phyloP scores from a whole-genome alignment of 2,113 vertebrate species.

The Nesoenas mayeri region DNA sequence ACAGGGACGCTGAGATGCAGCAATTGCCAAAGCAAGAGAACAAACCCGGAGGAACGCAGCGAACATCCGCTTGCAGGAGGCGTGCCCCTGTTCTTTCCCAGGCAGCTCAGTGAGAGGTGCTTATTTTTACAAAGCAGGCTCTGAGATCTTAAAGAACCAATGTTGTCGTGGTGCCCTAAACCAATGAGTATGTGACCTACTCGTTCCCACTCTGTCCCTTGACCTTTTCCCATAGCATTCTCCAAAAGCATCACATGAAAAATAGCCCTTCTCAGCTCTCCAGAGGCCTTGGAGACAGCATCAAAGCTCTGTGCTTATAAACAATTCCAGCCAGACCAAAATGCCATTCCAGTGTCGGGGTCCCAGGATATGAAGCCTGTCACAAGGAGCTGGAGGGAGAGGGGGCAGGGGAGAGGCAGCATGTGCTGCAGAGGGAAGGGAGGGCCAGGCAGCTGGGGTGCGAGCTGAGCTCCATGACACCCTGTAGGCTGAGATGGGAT shows the following conservation, averaged over 20 bases:
- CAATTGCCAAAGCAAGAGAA: not conserved
- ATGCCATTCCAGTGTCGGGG: slow-evolving; percentile 30
- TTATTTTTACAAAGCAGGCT: slow-evolving; percentile 63
- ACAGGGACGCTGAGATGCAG: not conserved
- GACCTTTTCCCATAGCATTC: slow-evolving; percentile 70
- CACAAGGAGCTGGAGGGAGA: not conserved
- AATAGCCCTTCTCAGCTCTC: slow-evolving; percentile 47
- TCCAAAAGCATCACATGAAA: slow-evolving; percentile 57
- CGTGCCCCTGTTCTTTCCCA: slow-evolving; percentile 34
- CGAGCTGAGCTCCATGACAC: not conserved
- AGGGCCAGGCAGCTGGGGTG: not conserved
- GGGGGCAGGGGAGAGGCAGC: not conserved
- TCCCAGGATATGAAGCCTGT: not conserved
- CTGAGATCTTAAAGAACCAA: slow-evolving; percentile 31
- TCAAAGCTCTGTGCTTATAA: slow-evolving; percentile 59
- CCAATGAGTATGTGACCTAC: slow-evolving; percentile 63
- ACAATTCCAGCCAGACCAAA: slow-evolving; percentile 44
- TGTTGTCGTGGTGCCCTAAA: slow-evolving; percentile 49
- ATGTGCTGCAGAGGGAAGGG: rapidly evolving
- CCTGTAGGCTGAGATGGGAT: rapidly evolving
- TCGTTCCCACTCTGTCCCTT: slow-evolving; percentile 49
- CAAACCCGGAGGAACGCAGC: not conserved
- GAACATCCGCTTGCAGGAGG: not conserved
- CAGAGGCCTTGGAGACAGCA: slow-evolving; percentile 45
- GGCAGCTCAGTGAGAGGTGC: slow-evolving; percentile 45